Conservation (phyloP, 2,113 vertebrate species). For the Loxodonta africana region DNA sequence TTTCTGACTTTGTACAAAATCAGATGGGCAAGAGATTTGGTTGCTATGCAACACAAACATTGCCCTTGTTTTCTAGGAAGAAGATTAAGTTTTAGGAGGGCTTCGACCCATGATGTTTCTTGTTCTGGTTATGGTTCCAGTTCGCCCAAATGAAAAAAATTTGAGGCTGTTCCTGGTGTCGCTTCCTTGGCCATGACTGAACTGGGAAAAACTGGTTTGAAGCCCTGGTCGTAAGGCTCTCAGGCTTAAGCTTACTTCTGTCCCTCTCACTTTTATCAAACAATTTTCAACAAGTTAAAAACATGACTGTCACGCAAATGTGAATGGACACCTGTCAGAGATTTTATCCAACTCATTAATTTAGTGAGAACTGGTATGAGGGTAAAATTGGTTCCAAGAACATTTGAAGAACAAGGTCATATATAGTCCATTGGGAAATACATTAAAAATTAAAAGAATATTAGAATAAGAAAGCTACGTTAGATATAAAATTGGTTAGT, state of each 20-base stretch:
- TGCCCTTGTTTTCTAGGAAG: no score
- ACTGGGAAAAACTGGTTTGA: no score
- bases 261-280: background rate
- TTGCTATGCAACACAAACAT: no score
- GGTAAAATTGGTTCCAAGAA: constrained; percentile 28
- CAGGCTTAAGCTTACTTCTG: background rate
- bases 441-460: background rate
- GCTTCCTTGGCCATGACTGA: no score
- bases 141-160: no score
- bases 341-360: constrained; percentile 43
- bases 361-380: background rate
- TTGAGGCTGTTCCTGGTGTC: no score
- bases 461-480: background rate
- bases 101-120: no score
- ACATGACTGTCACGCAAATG: background rate
- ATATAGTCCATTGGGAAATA: background rate
- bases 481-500: background rate
- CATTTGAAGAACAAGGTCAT: background rate
- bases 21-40: no score
- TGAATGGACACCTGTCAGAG: constrained; percentile 38
- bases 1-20: no score
- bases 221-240: background rate
- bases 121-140: no score
- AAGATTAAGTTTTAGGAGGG: no score
- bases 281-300: constrained; percentile 47